Evolutionary conservation across 2,113 vertebrate species (phyloP).

Genomic region (Coreoperca whiteheadi): DNA sequence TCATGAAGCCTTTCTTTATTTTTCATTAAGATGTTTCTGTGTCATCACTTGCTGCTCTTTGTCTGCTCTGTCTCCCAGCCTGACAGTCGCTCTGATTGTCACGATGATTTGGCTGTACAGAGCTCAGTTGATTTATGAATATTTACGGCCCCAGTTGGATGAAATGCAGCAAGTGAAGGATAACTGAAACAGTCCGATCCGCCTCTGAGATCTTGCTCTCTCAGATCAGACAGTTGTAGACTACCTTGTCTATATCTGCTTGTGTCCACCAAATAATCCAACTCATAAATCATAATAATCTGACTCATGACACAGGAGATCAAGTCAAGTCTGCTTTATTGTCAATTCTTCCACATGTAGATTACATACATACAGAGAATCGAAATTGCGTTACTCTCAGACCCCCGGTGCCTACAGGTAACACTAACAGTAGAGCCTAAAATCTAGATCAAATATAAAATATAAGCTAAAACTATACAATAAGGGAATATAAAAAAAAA

Average conservation of each 20-base stretch:
- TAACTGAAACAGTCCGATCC: neutral
- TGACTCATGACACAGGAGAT: neutral
- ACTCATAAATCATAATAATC: neutral
- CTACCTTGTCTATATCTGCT: neutral
- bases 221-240: neutral
- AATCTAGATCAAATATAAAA: too few relatives aligned
- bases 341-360: too few relatives aligned
- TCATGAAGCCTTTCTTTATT: neutral
- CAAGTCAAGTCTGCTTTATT: too few relatives aligned
- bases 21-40: neutral
- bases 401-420: too few relatives aligned
- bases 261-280: neutral
- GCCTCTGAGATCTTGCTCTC: neutral
- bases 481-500: too few relatives aligned
- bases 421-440: too few relatives aligned
- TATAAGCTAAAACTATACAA: too few relatives aligned
- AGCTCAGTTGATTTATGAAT: conserved; percentile 3
- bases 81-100: neutral
- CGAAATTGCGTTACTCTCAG: too few relatives aligned
- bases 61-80: neutral
- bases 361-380: too few relatives aligned
- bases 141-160: neutral
- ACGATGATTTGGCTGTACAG: neutral
- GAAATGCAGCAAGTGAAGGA: neutral
- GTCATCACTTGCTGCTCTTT: neutral